phyloP scores from a whole-genome alignment of 2,888 invertebrate species.

The Xestia c-nigrum region DNA sequence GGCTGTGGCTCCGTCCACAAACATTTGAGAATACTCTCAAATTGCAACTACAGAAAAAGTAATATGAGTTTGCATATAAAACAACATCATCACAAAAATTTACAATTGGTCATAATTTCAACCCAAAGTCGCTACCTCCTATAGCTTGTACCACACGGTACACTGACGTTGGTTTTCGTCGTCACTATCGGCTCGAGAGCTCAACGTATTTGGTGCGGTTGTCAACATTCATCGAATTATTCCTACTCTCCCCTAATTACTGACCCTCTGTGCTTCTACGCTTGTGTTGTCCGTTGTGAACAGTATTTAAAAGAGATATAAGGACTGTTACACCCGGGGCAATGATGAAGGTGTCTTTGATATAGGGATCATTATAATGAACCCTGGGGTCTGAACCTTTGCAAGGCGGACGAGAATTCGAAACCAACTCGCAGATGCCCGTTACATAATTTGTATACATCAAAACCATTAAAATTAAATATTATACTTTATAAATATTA shows the following conservation, averaged over 20 bases:
- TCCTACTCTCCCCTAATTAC: constrained; percentile 52
- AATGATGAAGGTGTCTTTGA: not conserved
- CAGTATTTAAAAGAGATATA: not conserved
- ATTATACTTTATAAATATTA: not conserved
- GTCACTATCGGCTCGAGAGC: constrained; percentile 31
- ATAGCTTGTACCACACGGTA: not conserved
- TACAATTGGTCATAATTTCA: not conserved
- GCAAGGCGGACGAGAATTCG: not conserved
- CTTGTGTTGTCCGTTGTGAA: not conserved
- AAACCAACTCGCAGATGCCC: not conserved
- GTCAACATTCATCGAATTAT: constrained; percentile 64
- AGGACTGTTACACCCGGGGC: not conserved
- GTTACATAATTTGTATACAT: not conserved
- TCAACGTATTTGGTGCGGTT: constrained; percentile 59
- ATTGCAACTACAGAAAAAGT: not conserved
- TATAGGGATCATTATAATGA: not conserved
- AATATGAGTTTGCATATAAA: not conserved
- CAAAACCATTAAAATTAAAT: not conserved
- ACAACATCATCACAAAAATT: not conserved
- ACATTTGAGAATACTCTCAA: not conserved
- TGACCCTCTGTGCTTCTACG: constrained; percentile 16
- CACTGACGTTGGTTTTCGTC: constrained; percentile 35
- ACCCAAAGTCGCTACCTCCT: not conserved
- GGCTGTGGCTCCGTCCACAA: not conserved
- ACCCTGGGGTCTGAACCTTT: not conserved